These are phyloP conservation scores for Pteropus rufus DNA, from an alignment of 2,797 vertebrate species.

Conservation along the genomic window DNA sequence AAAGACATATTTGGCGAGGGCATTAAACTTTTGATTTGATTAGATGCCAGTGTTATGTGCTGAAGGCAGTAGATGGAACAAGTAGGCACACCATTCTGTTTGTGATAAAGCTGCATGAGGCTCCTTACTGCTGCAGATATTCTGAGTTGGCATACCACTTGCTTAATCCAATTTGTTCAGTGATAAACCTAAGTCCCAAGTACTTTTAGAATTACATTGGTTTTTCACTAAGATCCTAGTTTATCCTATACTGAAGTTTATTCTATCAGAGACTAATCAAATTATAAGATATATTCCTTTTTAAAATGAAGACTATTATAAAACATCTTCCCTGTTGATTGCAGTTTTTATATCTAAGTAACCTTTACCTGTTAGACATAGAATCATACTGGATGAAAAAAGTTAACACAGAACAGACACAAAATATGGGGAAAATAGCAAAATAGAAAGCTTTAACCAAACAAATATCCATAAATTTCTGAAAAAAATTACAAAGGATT, in stretches of 20 bases:
- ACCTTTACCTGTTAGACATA: conserved; percentile 5
- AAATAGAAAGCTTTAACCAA: conserved; percentile 61
- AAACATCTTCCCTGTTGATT: background rate
- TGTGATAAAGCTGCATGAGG: background rate
- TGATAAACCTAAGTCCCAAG: conserved; percentile 21
- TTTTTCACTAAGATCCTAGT: background rate
- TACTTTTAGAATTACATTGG: conserved; percentile 11
- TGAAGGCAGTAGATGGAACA: background rate
- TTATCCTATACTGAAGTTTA: background rate
- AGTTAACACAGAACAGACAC: background rate
- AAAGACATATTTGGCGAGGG: background rate
- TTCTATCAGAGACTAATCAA: background rate
- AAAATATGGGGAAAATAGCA: conserved; percentile 62
- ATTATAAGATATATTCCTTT: background rate
- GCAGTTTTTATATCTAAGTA: conserved; percentile 41
- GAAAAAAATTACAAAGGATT: conserved; percentile 67
- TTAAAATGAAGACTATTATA: background rate
- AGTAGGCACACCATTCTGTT: background rate
- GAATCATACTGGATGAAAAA: conserved; percentile 28
- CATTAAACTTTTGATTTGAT: background rate
- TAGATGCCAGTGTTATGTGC: background rate
- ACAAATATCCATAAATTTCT: conserved; percentile 55
- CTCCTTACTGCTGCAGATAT: background rate
- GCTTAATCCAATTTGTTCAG: background rate
- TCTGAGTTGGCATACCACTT: background rate